These are phyloP conservation scores for Diprion similis DNA, from an alignment of 1,140 invertebrate genomes.

Conservation along the genomic window DNA sequence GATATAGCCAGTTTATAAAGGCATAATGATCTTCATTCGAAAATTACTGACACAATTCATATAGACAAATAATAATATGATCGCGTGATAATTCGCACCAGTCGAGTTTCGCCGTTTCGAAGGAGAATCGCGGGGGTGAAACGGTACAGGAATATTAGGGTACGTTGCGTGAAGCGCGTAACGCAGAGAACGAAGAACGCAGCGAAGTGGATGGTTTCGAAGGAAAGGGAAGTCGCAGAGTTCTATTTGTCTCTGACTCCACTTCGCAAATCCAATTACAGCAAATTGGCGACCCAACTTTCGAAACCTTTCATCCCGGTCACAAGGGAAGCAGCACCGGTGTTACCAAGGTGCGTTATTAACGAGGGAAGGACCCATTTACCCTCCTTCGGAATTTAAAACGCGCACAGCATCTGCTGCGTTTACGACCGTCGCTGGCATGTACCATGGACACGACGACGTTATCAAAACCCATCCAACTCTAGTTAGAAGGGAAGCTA, in stretches of 20 bases:
- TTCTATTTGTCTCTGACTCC: not conserved
- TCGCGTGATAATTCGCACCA: no score
- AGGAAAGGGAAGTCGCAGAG: no score
- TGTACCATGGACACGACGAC: not conserved
- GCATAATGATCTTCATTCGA: no score
- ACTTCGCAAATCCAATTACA: constrained; percentile 7
- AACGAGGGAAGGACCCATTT: not conserved
- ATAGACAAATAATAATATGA: no score
- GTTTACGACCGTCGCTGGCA: not conserved
- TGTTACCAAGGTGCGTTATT: not conserved
- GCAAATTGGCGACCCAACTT: constrained; percentile 2
- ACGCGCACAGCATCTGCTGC: not conserved
- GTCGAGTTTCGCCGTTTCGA: no score
- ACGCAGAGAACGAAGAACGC: no score
- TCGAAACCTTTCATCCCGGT: constrained; percentile 7
- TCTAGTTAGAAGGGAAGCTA: not conserved
- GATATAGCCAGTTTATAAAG: no score
- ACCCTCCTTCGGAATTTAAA: not conserved
- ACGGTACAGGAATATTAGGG: no score
- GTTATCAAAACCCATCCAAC: not conserved
- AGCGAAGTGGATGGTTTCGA: no score
- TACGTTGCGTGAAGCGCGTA: no score
- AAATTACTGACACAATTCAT: no score
- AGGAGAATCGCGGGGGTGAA: no score
- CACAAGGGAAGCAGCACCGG: not conserved